These are phyloP conservation scores for Melipona beecheii DNA, from an alignment of 2,888 invertebrate genomes.

Conservation along the genomic window DNA sequence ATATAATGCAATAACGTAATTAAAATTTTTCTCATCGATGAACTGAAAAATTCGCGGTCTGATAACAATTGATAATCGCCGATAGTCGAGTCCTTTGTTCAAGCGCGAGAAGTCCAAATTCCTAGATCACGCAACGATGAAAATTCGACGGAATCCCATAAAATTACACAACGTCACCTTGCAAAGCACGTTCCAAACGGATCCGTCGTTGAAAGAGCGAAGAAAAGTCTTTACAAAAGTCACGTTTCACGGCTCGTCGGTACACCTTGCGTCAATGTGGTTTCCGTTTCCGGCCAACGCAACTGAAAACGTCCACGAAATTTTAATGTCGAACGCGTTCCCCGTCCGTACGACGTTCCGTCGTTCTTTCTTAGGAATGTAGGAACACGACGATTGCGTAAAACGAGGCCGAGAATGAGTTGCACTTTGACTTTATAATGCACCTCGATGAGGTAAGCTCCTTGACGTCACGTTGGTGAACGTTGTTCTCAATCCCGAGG, in stretches of 20 bases:
- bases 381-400: constrained; percentile 5
- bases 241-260: constrained; percentile 47
- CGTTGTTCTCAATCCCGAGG: constrained; percentile 13
- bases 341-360: background rate
- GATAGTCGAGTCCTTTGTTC: too few relatives aligned
- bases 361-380: background rate
- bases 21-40: too few relatives aligned
- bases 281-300: constrained; percentile 51
- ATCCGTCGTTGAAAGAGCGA: constrained; percentile 18
- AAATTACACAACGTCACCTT: background rate
- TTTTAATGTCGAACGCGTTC: constrained; percentile 28
- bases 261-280: constrained; percentile 57
- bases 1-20: too few relatives aligned
- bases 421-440: constrained; percentile 2
- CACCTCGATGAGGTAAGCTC: constrained; percentile 4
- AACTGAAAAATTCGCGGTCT: too few relatives aligned
- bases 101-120: constrained; percentile 7
- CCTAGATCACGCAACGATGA: constrained; percentile 27
- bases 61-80: too few relatives aligned
- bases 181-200: constrained; percentile 11
- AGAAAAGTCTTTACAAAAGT: constrained; percentile 30
- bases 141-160: background rate
- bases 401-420: constrained; percentile 8
- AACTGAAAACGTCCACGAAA: constrained; percentile 32
- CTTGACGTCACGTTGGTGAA: constrained; percentile 26